These are phyloP conservation scores for Cotesia typhae DNA, from an alignment of 1,140 invertebrate species.

Conservation along the genomic window DNA sequence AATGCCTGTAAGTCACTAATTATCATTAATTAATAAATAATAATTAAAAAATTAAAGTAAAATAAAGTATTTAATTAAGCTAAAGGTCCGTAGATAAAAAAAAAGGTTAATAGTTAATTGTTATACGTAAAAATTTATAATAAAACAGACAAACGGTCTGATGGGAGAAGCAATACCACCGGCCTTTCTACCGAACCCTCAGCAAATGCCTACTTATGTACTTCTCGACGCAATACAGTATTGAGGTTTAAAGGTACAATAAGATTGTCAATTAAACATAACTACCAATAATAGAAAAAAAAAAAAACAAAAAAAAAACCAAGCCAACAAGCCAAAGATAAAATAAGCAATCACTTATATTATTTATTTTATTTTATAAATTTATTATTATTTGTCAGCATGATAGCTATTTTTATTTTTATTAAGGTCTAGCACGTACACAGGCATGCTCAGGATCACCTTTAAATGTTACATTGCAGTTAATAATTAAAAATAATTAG, in stretches of 20 bases:
- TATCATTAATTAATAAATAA: slow-evolving; percentile 25
- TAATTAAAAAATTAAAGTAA: not conserved
- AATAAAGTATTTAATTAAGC: not conserved
- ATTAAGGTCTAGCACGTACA: no score
- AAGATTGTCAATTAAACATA: slow-evolving; percentile 17
- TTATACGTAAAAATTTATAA: slow-evolving; percentile 57
- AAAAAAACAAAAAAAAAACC: not conserved
- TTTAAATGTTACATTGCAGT: no score
- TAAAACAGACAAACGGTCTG: slow-evolving; percentile 66
- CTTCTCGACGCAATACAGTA: slow-evolving; percentile 67
- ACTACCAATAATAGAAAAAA: slow-evolving; percentile 10
- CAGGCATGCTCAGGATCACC: no score
- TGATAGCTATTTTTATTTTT: no score
- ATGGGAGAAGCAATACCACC: slow-evolving; percentile 67
- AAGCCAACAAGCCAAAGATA: no score
- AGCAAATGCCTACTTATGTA: slow-evolving; percentile 67
- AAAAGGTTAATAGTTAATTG: slow-evolving; percentile 5
- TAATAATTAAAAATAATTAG: not conserved
- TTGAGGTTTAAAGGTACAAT: slow-evolving; percentile 67
- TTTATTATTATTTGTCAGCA: no score
- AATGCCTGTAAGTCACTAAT: slow-evolving; percentile 59
- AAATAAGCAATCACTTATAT: no score
- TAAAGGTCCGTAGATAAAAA: not conserved
- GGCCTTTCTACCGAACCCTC: slow-evolving; percentile 66
- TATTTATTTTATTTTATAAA: no score